Percentiles rank a stretch among this genome's conserved stretches.
phyloP scores from a whole-genome alignment of 2,888 invertebrate species.

The Plutella xylostella region DNA sequence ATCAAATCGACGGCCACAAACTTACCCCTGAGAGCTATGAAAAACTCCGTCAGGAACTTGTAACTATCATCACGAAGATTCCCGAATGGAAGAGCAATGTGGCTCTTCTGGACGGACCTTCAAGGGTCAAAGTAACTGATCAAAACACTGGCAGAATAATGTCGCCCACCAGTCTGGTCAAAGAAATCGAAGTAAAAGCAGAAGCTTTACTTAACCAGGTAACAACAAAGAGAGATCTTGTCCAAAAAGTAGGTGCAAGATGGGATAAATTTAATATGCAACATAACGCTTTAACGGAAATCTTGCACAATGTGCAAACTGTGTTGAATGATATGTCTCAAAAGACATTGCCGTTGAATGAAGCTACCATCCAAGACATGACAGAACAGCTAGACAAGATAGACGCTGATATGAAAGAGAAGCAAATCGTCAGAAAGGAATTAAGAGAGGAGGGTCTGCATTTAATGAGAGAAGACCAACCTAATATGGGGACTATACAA shows the following conservation, averaged over 20 bases:
- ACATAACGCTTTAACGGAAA: constrained; percentile 76
- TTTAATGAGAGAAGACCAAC: constrained; percentile 84
- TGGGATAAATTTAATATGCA: constrained; percentile 83
- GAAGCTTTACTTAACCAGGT: constrained; percentile 76
- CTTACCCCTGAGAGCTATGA: constrained; percentile 77
- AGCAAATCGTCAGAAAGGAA: constrained; percentile 74
- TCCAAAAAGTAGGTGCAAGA: constrained; percentile 78
- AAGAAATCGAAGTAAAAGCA: constrained; percentile 79
- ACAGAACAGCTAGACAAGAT: constrained; percentile 65
- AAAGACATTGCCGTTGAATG: constrained; percentile 52
- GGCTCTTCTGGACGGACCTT: constrained; percentile 75
- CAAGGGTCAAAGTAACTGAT: constrained; percentile 77
- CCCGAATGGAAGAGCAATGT: constrained; percentile 78
- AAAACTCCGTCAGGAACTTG: constrained; percentile 76
- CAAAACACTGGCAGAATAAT: constrained; percentile 77
- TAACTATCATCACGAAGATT: constrained; percentile 74
- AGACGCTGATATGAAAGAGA: constrained; percentile 68
- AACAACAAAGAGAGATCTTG: constrained; percentile 73
- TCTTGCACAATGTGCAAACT: constrained; percentile 71
- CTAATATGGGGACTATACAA: constrained; percentile 83
- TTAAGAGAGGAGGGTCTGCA: constrained; percentile 83
- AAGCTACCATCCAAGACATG: constrained; percentile 58
- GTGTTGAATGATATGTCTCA: constrained; percentile 69
- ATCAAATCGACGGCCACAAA: constrained; percentile 82
- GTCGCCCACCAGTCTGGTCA: constrained; percentile 78